A percentile compares a stretch with the other conserved stretches of the same genome.
Conservation (phyloP, 2,888 invertebrate genomes). For the Dromius quadrimaculatus region DNA sequence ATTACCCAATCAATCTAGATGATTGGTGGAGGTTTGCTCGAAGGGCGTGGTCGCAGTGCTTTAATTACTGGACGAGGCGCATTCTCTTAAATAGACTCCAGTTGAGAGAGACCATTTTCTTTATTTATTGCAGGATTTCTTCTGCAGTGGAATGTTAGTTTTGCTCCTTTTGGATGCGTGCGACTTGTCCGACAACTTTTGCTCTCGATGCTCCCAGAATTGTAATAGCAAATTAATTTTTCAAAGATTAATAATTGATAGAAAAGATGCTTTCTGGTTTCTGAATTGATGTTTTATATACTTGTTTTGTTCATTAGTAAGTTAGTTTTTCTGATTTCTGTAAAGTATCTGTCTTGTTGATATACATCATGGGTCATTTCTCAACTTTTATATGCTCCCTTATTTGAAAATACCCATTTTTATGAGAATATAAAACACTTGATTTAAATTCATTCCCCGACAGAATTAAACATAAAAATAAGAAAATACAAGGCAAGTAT, state of each 20-base stretch:
- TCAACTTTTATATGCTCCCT: no score
- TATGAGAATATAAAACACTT: no score
- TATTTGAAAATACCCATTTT: no score
- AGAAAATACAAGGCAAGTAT: no score
- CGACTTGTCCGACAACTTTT: neutral
- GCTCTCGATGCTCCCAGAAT: slow-evolving; percentile 1
- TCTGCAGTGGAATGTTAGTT: neutral
- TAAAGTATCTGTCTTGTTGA: no score
- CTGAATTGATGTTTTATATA: slow-evolving; percentile 20
- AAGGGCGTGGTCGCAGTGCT: slow-evolving; percentile 47
- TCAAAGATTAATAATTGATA: slow-evolving; percentile 34
- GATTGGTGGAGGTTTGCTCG: slow-evolving; percentile 36
- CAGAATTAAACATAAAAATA: no score
- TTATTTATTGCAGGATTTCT: slow-evolving; percentile 16
- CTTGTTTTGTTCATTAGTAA: slow-evolving; percentile 31
- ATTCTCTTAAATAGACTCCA: slow-evolving; percentile 50
- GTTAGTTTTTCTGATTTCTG: no score
- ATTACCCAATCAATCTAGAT: slow-evolving; percentile 53
- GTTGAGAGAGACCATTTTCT: slow-evolving; percentile 11
- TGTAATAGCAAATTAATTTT: slow-evolving; percentile 39
- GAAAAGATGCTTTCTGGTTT: slow-evolving; percentile 18
- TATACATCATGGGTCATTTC: no score
- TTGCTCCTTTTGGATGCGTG: slow-evolving; percentile 4
- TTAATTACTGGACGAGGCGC: slow-evolving; percentile 53
- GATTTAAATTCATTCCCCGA: no score